Base-by-base conservation (phyloP, 2,113 vertebrate species). In the Cebus imitator region DNA sequence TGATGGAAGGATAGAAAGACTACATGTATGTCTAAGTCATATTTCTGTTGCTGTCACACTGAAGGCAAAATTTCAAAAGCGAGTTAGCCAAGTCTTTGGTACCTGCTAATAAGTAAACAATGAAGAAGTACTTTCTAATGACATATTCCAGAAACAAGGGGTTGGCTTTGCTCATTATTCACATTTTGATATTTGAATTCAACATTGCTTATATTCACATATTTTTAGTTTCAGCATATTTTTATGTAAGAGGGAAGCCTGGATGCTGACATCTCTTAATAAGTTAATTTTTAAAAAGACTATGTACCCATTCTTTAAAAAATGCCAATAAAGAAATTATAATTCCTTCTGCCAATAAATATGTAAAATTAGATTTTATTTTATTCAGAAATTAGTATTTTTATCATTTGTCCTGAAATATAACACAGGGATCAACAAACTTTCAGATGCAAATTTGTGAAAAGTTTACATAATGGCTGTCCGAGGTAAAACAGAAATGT, bases 21-120 rank as follows among this genome's bases (percentile, higher is more conserved):
- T 18, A 1, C 7, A 5, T 1, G 4, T 11, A 5, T 2, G 27
- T 1, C 35, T 2, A 27, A 1, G 10, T 61, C 48, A 21, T 3
- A 3, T 11, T 12, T 50, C 43, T 45, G 17, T 64, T 80, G 17
- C 43, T 3, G 21, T 43, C 11, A 8, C 12, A 23, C 0, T 30
- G 14, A 37, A 94, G 37, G 37, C 13, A 64, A 21, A 0, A 9
- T 50, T 85, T 81, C 50, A 81, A 64, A 82, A 64, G n/a, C 10
- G 17, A 25, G 16, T 72, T 70, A 45, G 0, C 14, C 20, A 58
- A 35, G 27, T 1, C 45, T 73, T 50, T 88, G 89, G 18, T 14
- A 40, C 18, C 40, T 88, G 82, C 37, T 72, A 20, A 37, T 27
- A 43, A 37, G n/a, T 3, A 43, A 25, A 21, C 4, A n/a, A 11